phyloP scores from a whole-genome alignment of 2,888 invertebrate species.

The Sicus ferrugineus region DNA sequence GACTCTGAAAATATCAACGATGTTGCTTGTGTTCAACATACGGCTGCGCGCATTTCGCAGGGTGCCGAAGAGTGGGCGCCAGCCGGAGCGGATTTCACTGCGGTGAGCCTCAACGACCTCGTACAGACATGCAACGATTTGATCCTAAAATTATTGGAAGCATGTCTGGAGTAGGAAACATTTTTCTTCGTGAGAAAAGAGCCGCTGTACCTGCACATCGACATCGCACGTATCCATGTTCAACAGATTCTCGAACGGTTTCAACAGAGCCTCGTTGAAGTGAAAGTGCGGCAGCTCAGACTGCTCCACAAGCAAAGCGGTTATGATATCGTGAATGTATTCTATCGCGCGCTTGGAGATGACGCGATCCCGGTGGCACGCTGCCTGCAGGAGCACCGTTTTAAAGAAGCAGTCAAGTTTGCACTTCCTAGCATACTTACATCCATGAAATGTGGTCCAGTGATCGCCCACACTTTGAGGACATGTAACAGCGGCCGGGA shows the following conservation, averaged over 20 bases:
- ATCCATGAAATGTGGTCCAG: conserved; percentile 94
- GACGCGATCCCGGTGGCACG: conserved; percentile 87
- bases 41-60: conserved; percentile 83
- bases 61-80: conserved; percentile 95
- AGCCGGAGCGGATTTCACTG: conserved; percentile 92
- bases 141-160: conserved; percentile 69
- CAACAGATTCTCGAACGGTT: conserved; percentile 93
- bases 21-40: conserved; percentile 70
- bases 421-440: conserved; percentile 62
- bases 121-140: conserved; percentile 92
- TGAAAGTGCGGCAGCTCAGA: conserved; percentile 92
- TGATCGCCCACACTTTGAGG: conserved; percentile 91
- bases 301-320: conserved; percentile 84
- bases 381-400: conserved; percentile 71
- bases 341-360: conserved; percentile 91
- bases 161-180: background rate
- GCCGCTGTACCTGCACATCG: conserved; percentile 85
- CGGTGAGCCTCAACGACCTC: conserved; percentile 95
- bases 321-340: conserved; percentile 91
- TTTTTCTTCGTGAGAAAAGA: background rate
- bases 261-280: conserved; percentile 92
- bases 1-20: conserved; percentile 91
- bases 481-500: conserved; percentile 89
- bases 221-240: conserved; percentile 92
- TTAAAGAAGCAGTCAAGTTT: background rate